Evolutionary conservation across 2,113 vertebrate species (phyloP).

Genomic region (Coreoperca whiteheadi): DNA sequence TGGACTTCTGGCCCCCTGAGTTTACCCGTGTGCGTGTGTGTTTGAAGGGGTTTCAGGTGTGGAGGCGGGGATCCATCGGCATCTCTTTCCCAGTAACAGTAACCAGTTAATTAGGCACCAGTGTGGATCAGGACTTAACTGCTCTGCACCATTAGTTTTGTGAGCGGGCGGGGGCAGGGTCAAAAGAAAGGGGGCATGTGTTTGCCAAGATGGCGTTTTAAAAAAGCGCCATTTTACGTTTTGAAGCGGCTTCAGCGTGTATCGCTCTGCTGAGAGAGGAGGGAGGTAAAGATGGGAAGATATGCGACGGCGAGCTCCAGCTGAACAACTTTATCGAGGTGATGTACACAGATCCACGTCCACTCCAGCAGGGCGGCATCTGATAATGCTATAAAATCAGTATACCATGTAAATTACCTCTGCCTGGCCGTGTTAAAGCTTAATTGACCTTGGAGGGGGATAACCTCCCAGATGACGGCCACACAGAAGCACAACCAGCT

Average conservation of each 20-base stretch:
- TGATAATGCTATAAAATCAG: conserved; percentile 58
- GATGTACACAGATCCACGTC: conserved; percentile 37
- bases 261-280: background rate
- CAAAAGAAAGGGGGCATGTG: conserved; percentile 15
- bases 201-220: conserved; percentile 33
- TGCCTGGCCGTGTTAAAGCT: conserved; percentile 42
- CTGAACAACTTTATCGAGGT: conserved; percentile 21
- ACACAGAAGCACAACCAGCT: conserved; percentile 14
- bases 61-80: conserved; percentile 27
- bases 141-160: conserved; percentile 37
- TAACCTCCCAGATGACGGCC: conserved; percentile 27
- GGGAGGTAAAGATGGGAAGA: conserved; percentile 5
- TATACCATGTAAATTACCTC: conserved; percentile 49
- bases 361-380: conserved; percentile 31
- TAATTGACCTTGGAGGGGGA: conserved; percentile 61
- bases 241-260: background rate
- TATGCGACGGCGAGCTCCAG: background rate
- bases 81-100: conserved; percentile 17
- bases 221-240: background rate
- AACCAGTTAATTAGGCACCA: conserved; percentile 35
- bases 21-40: background rate
- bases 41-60: conserved; percentile 32
- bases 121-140: conserved; percentile 20
- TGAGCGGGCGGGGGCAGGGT: conserved; percentile 19
- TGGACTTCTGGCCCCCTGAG: conserved; percentile 43